Conservation (phyloP, 2,888 invertebrate species). For the Cyclophora punctaria region DNA sequence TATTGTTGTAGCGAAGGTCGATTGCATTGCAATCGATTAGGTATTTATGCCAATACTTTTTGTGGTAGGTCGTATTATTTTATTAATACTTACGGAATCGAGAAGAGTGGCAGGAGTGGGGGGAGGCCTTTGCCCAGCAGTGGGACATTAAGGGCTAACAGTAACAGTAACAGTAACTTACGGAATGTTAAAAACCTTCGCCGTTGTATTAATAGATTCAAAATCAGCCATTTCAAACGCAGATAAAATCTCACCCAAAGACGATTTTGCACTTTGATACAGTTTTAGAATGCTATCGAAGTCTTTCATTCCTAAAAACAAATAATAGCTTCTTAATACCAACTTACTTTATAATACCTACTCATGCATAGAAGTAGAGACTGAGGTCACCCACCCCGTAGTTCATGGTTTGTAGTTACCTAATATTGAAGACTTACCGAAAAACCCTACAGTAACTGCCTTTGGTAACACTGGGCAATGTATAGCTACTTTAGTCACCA, state of each 20-base stretch:
- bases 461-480: conserved; percentile 90
- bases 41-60: too few relatives aligned
- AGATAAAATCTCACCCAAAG: conserved; percentile 92
- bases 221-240: conserved; percentile 97
- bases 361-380: too few relatives aligned
- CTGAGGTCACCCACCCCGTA: too few relatives aligned
- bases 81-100: conserved; percentile 31
- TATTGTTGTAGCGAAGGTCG: too few relatives aligned
- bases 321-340: neutral
- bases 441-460: conserved; percentile 88
- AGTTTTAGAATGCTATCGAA: conserved; percentile 87
- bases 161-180: too few relatives aligned
- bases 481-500: conserved; percentile 94
- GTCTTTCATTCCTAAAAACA: conserved; percentile 77
- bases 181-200: conserved; percentile 71
- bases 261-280: conserved; percentile 81
- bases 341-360: too few relatives aligned
- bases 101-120: too few relatives aligned
- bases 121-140: too few relatives aligned
- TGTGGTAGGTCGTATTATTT: too few relatives aligned
- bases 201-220: conserved; percentile 79
- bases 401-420: neutral
- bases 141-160: too few relatives aligned
- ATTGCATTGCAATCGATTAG: too few relatives aligned
- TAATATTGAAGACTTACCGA: conserved; percentile 76